Conservation (phyloP, 2,888 invertebrate species). For the Lagria hirta region DNA sequence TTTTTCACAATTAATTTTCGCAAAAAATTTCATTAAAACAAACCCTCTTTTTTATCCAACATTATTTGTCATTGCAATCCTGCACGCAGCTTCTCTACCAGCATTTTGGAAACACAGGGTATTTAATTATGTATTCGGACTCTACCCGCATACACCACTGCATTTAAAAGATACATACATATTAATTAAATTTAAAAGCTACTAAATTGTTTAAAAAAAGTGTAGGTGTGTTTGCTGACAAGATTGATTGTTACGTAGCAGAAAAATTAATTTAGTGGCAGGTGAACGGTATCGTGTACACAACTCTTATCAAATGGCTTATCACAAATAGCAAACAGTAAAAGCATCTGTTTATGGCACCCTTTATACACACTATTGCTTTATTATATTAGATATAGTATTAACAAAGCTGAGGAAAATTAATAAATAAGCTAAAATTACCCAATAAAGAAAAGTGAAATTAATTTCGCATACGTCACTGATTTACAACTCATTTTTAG, state of each 20-base stretch:
- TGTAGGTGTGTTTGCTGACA: slow-evolving; percentile 1
- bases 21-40: too few relatives aligned
- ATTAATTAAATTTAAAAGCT: slow-evolving; percentile 24
- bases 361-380: slow-evolving; percentile 9
- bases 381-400: slow-evolving; percentile 9
- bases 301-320: slow-evolving; percentile 14
- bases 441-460: too few relatives aligned
- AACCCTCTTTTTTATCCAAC: too few relatives aligned
- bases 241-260: slow-evolving; percentile 1
- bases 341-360: slow-evolving; percentile 19
- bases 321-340: slow-evolving; percentile 23
- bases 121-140: slow-evolving; percentile 37
- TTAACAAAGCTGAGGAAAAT: too few relatives aligned
- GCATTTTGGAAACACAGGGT: slow-evolving; percentile 32
- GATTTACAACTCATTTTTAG: too few relatives aligned
- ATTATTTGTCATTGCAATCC: too few relatives aligned
- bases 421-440: too few relatives aligned
- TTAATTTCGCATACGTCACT: too few relatives aligned
- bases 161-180: slow-evolving; percentile 23
- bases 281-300: slow-evolving; percentile 19
- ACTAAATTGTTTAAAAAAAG: too few relatives aligned
- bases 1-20: too few relatives aligned
- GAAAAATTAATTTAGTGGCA: slow-evolving; percentile 22
- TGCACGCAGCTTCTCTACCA: too few relatives aligned
- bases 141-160: slow-evolving; percentile 30